Evolutionary conservation across 1,140 invertebrate species (phyloP).

Genomic region (Dendrolimus kikuchii): DNA sequence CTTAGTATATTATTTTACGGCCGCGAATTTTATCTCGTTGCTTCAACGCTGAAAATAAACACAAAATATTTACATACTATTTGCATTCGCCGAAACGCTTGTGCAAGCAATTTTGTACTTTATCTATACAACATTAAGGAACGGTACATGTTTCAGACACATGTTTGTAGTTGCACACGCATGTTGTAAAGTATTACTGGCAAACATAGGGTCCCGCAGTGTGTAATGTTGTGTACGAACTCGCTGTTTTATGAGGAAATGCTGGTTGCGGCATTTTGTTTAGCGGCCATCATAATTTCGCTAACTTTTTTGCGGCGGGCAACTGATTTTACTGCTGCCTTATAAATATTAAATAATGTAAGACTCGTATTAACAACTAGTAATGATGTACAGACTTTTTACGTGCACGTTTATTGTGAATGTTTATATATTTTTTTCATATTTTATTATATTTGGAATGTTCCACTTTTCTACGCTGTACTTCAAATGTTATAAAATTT

Average conservation of each 20-base stretch:
- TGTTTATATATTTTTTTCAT: no score
- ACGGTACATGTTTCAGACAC: conserved; percentile 13
- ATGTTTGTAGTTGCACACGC: conserved; percentile 21
- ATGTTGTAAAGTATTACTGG: conserved; percentile 39
- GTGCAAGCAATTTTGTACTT: conserved; percentile 24
- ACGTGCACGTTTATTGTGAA: no score
- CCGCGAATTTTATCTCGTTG: conserved; percentile 39
- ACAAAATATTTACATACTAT: conserved; percentile 26
- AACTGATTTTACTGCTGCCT: conserved; percentile 3
- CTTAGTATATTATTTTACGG: conserved; percentile 31
- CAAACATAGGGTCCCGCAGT: conserved; percentile 38
- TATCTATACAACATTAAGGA: conserved; percentile 17
- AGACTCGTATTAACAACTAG: no score
- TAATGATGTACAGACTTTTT: no score
- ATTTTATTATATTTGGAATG: no score
- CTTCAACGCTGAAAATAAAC: conserved; percentile 31
- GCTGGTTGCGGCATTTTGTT: conserved; percentile 23
- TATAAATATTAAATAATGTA: conserved; percentile 1
- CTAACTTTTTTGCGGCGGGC: conserved; percentile 8
- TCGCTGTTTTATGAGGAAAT: conserved; percentile 31
- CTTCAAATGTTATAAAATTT: no score
- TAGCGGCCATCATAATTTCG: conserved; percentile 12
- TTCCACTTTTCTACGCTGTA: no score
- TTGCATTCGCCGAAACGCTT: conserved; percentile 15
- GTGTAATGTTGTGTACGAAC: conserved; percentile 39